Conservation (phyloP, 1,140 invertebrate species). For the Orchesella cincta region DNA sequence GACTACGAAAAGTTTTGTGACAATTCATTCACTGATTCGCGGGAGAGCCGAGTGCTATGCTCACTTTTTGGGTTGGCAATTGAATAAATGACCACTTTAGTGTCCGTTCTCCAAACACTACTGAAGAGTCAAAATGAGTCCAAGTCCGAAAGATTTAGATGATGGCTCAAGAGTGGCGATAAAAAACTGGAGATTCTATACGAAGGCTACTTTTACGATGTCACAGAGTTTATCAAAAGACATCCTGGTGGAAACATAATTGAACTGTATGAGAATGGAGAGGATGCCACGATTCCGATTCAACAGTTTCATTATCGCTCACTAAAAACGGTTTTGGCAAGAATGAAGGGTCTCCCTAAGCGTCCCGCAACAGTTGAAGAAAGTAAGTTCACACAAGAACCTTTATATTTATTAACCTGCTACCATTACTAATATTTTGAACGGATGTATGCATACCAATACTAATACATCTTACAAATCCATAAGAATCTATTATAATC, state of each 20-base stretch:
- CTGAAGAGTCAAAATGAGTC: not conserved
- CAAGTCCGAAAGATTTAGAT: not conserved
- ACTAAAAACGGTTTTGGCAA: not conserved
- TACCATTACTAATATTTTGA: no score
- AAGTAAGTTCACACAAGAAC: slow-evolving; percentile 3
- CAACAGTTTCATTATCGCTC: slow-evolving; percentile 32
- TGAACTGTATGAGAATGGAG: not conserved
- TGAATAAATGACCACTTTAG: no score
- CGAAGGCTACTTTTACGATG: slow-evolving; percentile 27
- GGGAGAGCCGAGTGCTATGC: no score
- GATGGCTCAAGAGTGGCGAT: not conserved
- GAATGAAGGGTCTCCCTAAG: not conserved
- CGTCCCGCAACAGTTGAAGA: not conserved
- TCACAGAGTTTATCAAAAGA: slow-evolving; percentile 5
- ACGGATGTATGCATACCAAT: no score
- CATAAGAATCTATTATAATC: no score
- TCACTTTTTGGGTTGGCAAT: no score
- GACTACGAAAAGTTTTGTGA: no score
- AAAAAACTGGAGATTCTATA: slow-evolving; percentile 18
- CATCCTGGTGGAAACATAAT: slow-evolving; percentile 28
- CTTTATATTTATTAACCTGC: no score
- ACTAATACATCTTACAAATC: no score
- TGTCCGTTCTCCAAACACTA: no score
- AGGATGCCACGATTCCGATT: slow-evolving; percentile 25
- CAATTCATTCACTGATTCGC: no score